Conservation (phyloP, 1,140 invertebrate genomes). For the Heliothis virescens region DNA sequence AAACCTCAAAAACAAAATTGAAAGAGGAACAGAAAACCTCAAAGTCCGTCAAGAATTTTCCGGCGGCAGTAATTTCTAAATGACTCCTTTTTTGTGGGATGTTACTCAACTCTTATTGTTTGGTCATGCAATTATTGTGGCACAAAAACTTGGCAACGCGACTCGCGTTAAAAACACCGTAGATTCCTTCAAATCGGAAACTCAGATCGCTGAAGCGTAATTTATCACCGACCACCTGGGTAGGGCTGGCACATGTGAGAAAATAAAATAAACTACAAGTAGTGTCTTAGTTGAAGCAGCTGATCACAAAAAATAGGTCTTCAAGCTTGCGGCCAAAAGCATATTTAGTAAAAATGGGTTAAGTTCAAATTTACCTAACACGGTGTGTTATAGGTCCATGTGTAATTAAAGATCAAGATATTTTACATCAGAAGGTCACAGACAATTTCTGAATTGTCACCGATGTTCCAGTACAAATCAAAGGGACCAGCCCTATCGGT, state of each 20-base stretch:
- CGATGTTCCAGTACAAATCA: background rate
- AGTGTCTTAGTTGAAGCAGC: too few species aligned
- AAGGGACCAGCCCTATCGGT: constrained; percentile 18
- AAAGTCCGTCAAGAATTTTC: constrained; percentile 25
- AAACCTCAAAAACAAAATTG: constrained; percentile 15
- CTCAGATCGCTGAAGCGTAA: constrained; percentile 48
- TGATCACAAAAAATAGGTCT: too few species aligned
- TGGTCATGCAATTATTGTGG: constrained; percentile 44
- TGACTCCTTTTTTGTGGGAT: constrained; percentile 36
- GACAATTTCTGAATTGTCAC: background rate
- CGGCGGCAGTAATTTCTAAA: constrained; percentile 44
- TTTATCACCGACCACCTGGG: constrained; percentile 46
- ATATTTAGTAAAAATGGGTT: too few species aligned
- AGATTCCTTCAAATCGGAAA: constrained; percentile 54
- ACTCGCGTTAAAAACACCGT: constrained; percentile 44
- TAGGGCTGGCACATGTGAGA: constrained; percentile 18
- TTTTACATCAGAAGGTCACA: background rate
- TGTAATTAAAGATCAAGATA: background rate
- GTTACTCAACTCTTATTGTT: constrained; percentile 46
- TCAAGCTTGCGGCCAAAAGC: too few species aligned
- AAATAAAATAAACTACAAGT: background rate
- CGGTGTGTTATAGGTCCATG: too few species aligned
- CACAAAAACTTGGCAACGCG: constrained; percentile 45
- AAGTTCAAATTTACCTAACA: too few species aligned
- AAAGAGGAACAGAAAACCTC: constrained; percentile 27